phyloP scores from a whole-genome alignment of 2,888 invertebrate species.

The Trissolcus brochymenae region DNA sequence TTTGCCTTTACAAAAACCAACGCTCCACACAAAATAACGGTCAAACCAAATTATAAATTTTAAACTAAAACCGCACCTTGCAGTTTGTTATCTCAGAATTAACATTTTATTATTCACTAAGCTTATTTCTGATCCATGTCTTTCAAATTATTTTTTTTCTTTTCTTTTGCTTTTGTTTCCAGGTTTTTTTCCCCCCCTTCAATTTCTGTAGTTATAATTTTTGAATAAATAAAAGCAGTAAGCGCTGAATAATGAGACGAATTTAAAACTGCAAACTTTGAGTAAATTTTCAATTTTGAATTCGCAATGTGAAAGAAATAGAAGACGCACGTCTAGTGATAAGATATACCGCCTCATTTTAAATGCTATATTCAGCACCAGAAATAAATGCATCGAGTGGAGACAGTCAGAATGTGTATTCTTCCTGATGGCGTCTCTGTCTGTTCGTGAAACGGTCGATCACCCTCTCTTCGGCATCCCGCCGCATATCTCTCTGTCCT shows the following conservation, averaged over 20 bases:
- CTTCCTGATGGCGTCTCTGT: constrained; percentile 59
- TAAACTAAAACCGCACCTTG: constrained; percentile 18
- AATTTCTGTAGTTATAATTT: too few species aligned
- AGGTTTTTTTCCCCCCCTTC: too few species aligned
- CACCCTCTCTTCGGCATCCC: constrained; percentile 53
- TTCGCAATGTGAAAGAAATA: constrained; percentile 5
- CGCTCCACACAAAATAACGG: constrained; percentile 28
- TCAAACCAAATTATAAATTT: constrained; percentile 14
- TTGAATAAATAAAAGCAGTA: too few species aligned
- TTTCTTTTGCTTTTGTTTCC: too few species aligned
- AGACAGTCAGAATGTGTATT: constrained; percentile 58
- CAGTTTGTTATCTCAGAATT: constrained; percentile 6
- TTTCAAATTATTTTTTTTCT: too few species aligned
- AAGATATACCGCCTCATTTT: constrained; percentile 53
- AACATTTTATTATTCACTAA: too few species aligned
- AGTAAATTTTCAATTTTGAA: neutral
- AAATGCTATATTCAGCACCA: constrained; percentile 58
- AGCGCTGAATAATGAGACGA: too few species aligned
- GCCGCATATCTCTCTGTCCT: constrained; percentile 14
- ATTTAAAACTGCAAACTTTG: too few species aligned
- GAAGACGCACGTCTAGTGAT: constrained; percentile 56
- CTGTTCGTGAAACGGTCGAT: constrained; percentile 58
- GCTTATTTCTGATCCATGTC: too few species aligned
- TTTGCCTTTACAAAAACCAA: constrained; percentile 13
- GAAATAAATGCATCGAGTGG: constrained; percentile 57